phyloP scores from a whole-genome alignment of 2,888 invertebrate genomes.

The Therioaphis trifolii region DNA sequence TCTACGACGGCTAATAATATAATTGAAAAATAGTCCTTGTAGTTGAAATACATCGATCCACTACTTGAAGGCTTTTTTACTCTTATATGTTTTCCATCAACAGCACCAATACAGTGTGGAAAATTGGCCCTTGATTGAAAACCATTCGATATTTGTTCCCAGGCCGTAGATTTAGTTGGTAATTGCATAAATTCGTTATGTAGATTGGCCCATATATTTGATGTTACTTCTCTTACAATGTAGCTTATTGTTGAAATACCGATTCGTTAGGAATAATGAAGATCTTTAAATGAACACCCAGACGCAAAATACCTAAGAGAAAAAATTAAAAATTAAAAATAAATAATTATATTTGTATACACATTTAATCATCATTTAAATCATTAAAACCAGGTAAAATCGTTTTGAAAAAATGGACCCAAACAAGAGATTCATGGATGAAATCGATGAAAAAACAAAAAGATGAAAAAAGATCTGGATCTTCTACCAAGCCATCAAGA shows the following conservation, averaged over 20 bases:
- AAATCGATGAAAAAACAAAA: constrained; percentile 32
- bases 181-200: constrained; percentile 48
- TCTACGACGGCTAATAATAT: no score
- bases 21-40: no score
- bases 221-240: no score
- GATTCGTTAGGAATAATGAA: no score
- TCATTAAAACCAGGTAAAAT: constrained; percentile 42
- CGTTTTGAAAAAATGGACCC: constrained; percentile 59
- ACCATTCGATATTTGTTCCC: constrained; percentile 47
- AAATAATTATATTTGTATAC: constrained; percentile 13
- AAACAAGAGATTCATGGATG: constrained; percentile 54
- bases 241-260: no score
- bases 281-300: no score
- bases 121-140: constrained; percentile 35
- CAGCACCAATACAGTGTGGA: constrained; percentile 29
- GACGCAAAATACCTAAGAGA: no score
- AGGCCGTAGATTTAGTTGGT: neutral
- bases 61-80: constrained; percentile 54
- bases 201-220: constrained; percentile 66
- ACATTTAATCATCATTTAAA: constrained; percentile 20
- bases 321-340: no score
- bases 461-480: constrained; percentile 55
- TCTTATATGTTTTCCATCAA: constrained; percentile 35
- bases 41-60: no score
- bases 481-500: constrained; percentile 50